A percentile compares a stretch with the other conserved stretches of the same genome.
Evolutionary conservation across 1,140 invertebrate species (phyloP).

Genomic region (Caenorhabditis elegans): DNA sequence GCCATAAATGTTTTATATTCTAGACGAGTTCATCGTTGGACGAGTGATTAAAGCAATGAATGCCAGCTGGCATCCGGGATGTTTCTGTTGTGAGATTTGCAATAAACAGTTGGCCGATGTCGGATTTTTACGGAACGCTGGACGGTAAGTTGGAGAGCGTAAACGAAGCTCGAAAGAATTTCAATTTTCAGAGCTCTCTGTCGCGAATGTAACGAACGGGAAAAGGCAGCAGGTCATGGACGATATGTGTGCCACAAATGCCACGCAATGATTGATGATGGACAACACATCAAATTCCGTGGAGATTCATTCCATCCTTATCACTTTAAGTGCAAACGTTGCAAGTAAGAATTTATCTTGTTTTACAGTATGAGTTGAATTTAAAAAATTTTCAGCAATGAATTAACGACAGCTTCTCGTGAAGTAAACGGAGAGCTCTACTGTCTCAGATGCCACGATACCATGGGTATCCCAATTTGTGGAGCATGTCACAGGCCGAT

Average conservation of each 20-base stretch:
- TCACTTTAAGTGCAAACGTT: slow-evolving; percentile 87
- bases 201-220: slow-evolving; percentile 91
- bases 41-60: slow-evolving; percentile 99
- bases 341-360: slow-evolving; percentile 54
- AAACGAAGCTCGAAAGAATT: not conserved
- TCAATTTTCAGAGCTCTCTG: slow-evolving; percentile 79
- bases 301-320: slow-evolving; percentile 98
- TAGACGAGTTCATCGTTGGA: slow-evolving; percentile 68
- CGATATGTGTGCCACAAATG: slow-evolving; percentile 98
- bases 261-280: slow-evolving; percentile 95
- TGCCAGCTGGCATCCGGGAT: slow-evolving; percentile 94
- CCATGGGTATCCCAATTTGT: slow-evolving; percentile 94
- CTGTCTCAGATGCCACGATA: slow-evolving; percentile 95
- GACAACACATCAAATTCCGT: slow-evolving; percentile 84
- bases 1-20: slow-evolving; percentile 34
- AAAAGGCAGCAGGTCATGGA: slow-evolving; percentile 89
- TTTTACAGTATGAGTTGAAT: not conserved
- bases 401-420: slow-evolving; percentile 79
- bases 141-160: slow-evolving; percentile 47
- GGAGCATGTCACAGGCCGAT: slow-evolving; percentile 93
- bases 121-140: slow-evolving; percentile 75
- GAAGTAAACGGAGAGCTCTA: slow-evolving; percentile 94
- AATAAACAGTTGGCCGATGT: slow-evolving; percentile 86
- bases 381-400: slow-evolving; percentile 67
- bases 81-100: slow-evolving; percentile 94